A percentile compares a stretch with the other conserved stretches of the same genome.
These are phyloP conservation scores for Palaemon carinicauda DNA, from an alignment of 1,140 invertebrate species.

Conservation along the genomic window DNA sequence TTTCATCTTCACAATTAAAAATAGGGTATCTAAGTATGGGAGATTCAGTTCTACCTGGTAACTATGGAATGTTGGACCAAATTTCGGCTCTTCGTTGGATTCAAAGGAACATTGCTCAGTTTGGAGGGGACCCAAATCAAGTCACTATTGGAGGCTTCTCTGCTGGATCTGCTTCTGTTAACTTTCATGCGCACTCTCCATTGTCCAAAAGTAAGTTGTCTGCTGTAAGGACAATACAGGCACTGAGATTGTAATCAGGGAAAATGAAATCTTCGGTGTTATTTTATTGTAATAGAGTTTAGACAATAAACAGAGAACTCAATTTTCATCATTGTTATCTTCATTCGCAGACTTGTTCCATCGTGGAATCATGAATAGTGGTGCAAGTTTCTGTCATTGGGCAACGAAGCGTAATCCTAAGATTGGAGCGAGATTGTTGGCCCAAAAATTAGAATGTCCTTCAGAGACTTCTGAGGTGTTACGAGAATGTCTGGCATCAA, in stretches of 20 bases:
- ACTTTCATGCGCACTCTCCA: conserved; percentile 73
- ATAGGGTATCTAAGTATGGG: conserved; percentile 79
- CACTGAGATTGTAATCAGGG: too few relatives aligned
- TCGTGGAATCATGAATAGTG: neutral
- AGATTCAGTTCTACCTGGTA: conserved; percentile 83
- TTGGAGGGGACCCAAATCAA: conserved; percentile 70
- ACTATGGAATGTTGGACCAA: conserved; percentile 93
- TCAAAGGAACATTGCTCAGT: conserved; percentile 69
- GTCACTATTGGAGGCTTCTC: conserved; percentile 76
- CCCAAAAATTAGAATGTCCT: neutral
- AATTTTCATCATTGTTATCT: too few relatives aligned
- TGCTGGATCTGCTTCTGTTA: conserved; percentile 72
- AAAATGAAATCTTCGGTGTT: too few relatives aligned
- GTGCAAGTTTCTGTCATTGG: neutral
- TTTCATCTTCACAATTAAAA: neutral
- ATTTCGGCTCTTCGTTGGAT: conserved; percentile 93
- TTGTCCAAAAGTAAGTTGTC: conserved; percentile 64
- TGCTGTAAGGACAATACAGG: too few relatives aligned
- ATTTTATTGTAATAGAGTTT: too few relatives aligned
- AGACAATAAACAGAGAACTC: neutral
- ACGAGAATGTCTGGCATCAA: neutral
- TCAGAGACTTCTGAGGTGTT: neutral
- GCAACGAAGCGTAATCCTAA: neutral
- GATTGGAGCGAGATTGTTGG: neutral
- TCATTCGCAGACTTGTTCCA: neutral